Conservation (phyloP, 2,888 invertebrate species). For the Listrodromus nycthemerus region DNA sequence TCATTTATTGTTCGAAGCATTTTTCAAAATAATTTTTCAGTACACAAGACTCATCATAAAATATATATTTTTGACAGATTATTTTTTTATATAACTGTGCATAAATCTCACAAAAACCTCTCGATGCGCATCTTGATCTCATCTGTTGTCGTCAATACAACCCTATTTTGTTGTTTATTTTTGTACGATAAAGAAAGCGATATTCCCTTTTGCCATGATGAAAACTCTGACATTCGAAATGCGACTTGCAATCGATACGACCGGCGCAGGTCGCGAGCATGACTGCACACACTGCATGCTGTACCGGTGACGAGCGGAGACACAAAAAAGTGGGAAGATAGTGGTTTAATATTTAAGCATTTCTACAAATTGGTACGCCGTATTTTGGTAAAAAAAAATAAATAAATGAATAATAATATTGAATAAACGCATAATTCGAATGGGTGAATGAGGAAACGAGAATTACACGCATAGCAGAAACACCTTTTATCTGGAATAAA, state of each 20-base stretch:
- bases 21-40: conserved; percentile 44
- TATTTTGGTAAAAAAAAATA: conserved; percentile 77
- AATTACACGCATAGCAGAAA: conserved; percentile 71
- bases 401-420: conserved; percentile 33
- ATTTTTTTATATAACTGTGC: conserved; percentile 62
- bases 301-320: conserved; percentile 25
- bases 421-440: conserved; percentile 20
- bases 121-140: conserved; percentile 35
- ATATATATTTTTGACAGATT: conserved; percentile 60
- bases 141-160: conserved; percentile 58
- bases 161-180: conserved; percentile 79
- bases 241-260: conserved; percentile 17
- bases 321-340: conserved; percentile 48
- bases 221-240: conserved; percentile 49
- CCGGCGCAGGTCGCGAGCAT: conserved; percentile 13
- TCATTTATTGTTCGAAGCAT: conserved; percentile 46
- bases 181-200: conserved; percentile 75
- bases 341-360: conserved; percentile 75
- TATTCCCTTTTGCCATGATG: conserved; percentile 75
- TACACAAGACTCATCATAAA: conserved; percentile 53
- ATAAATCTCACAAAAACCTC: conserved; percentile 40
- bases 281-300: conserved; percentile 9
- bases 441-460: conserved; percentile 62
- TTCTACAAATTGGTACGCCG: conserved; percentile 79
- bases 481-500: conserved; percentile 71